phyloP scores from a whole-genome alignment of 2,888 invertebrate genomes.

The Lycaena phlaeas region DNA sequence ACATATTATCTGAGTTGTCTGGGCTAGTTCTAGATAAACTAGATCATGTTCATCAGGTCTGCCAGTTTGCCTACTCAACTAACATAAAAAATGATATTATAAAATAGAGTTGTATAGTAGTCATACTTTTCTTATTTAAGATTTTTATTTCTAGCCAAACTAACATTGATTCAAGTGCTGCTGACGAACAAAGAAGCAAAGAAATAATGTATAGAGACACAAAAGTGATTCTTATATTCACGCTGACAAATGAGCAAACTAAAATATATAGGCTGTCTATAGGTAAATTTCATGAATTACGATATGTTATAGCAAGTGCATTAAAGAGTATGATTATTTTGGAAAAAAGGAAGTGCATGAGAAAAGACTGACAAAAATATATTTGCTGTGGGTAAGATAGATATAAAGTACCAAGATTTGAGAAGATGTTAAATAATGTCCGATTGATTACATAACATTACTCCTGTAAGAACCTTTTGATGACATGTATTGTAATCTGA shows the following conservation, averaged over 20 bases:
- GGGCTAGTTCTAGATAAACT: too few relatives aligned
- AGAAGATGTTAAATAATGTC: too few relatives aligned
- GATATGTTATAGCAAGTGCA: slow-evolving; percentile 44
- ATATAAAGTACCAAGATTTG: too few relatives aligned
- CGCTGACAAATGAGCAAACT: slow-evolving; percentile 35
- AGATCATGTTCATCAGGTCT: too few relatives aligned
- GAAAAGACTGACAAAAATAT: slow-evolving; percentile 13
- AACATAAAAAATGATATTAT: too few relatives aligned
- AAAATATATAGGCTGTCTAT: slow-evolving; percentile 38
- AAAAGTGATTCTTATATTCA: slow-evolving; percentile 34
- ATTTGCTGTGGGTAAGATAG: slow-evolving; percentile 3
- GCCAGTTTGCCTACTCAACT: too few relatives aligned
- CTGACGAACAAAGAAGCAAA: slow-evolving; percentile 24
- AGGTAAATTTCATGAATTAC: slow-evolving; percentile 47
- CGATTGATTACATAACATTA: too few relatives aligned
- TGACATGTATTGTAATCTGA: too few relatives aligned
- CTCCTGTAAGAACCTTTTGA: too few relatives aligned
- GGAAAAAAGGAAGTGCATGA: slow-evolving; percentile 56
- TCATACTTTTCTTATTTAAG: too few relatives aligned
- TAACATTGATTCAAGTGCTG: slow-evolving; percentile 29
- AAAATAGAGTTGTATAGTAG: too few relatives aligned
- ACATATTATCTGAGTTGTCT: too few relatives aligned
- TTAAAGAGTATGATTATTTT: slow-evolving; percentile 52
- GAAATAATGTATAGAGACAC: slow-evolving; percentile 38
- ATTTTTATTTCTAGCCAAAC: slow-evolving; percentile 50